Evolutionary conservation across 2,113 vertebrate genomes (phyloP), one percentile per base, ranked within the genome.

Genomic region (Chionis minor): DNA sequence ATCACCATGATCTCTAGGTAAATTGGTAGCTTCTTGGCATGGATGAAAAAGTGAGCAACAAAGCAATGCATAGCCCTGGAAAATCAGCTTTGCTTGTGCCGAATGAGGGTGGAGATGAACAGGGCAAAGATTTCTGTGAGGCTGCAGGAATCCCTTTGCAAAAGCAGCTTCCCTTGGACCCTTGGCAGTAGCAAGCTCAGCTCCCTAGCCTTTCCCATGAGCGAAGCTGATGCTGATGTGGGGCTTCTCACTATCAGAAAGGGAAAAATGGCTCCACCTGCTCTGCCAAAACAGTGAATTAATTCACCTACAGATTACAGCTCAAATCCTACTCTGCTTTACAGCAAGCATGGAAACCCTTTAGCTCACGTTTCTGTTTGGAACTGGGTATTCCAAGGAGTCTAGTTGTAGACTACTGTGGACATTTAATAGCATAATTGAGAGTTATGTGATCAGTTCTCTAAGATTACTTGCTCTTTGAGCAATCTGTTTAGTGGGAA

Each of bases 61-160:
- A 44, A 77, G 19, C 20, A 47, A 54, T 1, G 5, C 0, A 0
- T 10, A 56, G 38, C 19, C 15, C 66, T 86, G 40, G 27, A 47
- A 95, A 88, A 79, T 74, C 32, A 88, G 10, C 9, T 89, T 32
- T 78, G 11, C 22, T 45, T 70, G 14, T 49, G 44, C 26, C 4
- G 8, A 73, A 32, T 11, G 32, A 73, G 27, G 26, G 23, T 11
- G 49, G 40, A 66, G 17, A 45, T 22, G 40, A 92, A 54, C 5
- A 49, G 35, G 58, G 17, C 11, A 83, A 77, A 54, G 30, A 17
- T 13, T 80, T 61, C 14, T 20, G 18, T 35, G 24, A 70, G 19
- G n/a, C 1, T 55, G 6, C 12, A 77, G 33, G 14, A 67, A 88
- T 26, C 15, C 4, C 70, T 69, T 65, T 32, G 58, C 10, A 66